phyloP scores from a whole-genome alignment of 2,888 invertebrate species.

The Chelonus formosanus region DNA sequence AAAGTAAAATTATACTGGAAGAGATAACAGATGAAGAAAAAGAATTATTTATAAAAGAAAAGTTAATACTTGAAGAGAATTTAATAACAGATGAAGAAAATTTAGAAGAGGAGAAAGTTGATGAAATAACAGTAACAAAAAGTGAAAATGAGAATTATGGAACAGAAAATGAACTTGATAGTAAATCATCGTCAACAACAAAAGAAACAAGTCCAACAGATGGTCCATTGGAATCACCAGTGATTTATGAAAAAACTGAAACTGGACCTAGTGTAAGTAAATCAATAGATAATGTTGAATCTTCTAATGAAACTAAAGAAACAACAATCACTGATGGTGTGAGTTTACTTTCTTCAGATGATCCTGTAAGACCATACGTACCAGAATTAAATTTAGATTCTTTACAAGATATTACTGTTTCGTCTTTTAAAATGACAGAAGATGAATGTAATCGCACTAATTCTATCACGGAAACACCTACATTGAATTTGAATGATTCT shows the following conservation, averaged over 20 bases:
- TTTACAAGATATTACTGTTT: conserved; percentile 56
- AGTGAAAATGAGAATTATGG: conserved; percentile 36
- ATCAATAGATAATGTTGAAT: conserved; percentile 41
- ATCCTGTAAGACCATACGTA: conserved; percentile 49
- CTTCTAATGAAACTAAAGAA: conserved; percentile 50
- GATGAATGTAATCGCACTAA: conserved; percentile 43
- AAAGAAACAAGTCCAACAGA: conserved; percentile 45
- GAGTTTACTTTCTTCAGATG: conserved; percentile 46
- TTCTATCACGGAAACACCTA: conserved; percentile 32
- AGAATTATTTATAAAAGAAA: neutral
- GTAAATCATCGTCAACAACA: conserved; percentile 38
- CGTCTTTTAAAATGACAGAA: conserved; percentile 53
- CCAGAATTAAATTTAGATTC: conserved; percentile 60
- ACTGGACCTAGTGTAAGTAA: conserved; percentile 38
- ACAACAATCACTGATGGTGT: conserved; percentile 43
- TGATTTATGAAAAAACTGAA: neutral
- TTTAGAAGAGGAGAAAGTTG: conserved; percentile 38
- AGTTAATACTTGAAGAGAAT: neutral
- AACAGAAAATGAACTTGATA: conserved; percentile 24
- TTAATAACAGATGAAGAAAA: no score
- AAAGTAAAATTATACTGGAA: conserved; percentile 4
- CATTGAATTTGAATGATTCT: no score
- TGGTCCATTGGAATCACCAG: conserved; percentile 34
- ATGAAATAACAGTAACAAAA: conserved; percentile 33
- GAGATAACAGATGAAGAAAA: conserved; percentile 37